These are phyloP conservation scores for Drosophila mojavensis DNA, from an alignment of 1,140 invertebrate species.

Conservation along the genomic window DNA sequence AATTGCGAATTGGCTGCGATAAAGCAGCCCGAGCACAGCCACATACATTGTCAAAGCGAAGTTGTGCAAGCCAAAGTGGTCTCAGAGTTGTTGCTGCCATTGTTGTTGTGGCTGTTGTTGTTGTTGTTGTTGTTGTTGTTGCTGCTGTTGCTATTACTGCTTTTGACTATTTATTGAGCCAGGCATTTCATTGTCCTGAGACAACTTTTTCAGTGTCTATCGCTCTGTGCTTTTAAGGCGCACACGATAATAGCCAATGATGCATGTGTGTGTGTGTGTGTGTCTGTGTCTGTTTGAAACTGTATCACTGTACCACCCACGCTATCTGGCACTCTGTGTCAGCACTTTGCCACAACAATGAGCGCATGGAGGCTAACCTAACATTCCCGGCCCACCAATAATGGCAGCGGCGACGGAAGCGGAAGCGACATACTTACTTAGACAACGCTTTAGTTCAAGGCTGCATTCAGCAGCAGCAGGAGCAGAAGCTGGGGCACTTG, in stretches of 20 bases:
- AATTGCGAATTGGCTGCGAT: constrained; percentile 73
- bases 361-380: constrained; percentile 26
- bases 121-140: constrained; percentile 23
- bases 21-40: constrained; percentile 42
- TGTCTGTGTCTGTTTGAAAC: not conserved
- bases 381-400: constrained; percentile 40
- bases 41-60: constrained; percentile 17
- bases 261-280: constrained; percentile 41
- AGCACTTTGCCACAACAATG: constrained; percentile 75
- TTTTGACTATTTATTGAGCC: constrained; percentile 53
- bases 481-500: not conserved
- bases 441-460: constrained; percentile 35
- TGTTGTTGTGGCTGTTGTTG: constrained; percentile 5
- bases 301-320: constrained; percentile 21
- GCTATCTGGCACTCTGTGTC: constrained; percentile 44
- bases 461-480: not conserved
- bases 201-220: constrained; percentile 67
- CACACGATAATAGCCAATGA: constrained; percentile 77
- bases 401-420: constrained; percentile 69
- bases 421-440: constrained; percentile 79
- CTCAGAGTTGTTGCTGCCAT: constrained; percentile 8
- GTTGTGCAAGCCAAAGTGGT: constrained; percentile 31
- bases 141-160: constrained; percentile 13
- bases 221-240: constrained; percentile 67
- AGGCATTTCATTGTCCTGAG: constrained; percentile 55